Conservation (phyloP, 2,888 invertebrate species). For the Drosophila niveifrons region DNA sequence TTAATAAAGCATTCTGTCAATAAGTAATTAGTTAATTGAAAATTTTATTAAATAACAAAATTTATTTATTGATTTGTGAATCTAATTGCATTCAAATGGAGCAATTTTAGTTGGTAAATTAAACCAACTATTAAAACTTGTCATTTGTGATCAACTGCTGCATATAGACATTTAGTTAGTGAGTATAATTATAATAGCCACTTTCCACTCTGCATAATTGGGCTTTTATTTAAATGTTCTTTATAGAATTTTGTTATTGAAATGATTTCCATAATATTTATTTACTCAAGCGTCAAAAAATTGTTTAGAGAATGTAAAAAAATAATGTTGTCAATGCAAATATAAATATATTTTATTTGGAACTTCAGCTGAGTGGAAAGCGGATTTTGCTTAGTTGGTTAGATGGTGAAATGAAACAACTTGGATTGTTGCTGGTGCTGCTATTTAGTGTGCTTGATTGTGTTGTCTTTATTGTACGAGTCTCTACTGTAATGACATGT, state of each 20-base stretch:
- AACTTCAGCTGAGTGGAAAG: background rate
- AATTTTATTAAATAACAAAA: too few relatives aligned
- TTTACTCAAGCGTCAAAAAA: too few relatives aligned
- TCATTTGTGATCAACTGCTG: background rate
- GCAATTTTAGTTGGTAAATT: background rate
- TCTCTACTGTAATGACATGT: slow-evolving; percentile 65
- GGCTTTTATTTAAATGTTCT: background rate
- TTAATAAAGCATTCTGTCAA: too few relatives aligned
- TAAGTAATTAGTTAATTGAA: too few relatives aligned
- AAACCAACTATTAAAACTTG: background rate
- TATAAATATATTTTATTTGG: too few relatives aligned
- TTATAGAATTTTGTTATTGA: background rate
- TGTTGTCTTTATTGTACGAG: slow-evolving; percentile 64
- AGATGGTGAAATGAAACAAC: slow-evolving; percentile 71
- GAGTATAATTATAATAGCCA: background rate
- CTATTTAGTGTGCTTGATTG: slow-evolving; percentile 59
- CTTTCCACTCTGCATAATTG: background rate
- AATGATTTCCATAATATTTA: too few relatives aligned
- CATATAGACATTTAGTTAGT: background rate
- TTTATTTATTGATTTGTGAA: too few relatives aligned
- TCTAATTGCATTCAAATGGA: background rate
- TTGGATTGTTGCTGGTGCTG: slow-evolving; percentile 62
- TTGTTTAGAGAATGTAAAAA: too few relatives aligned
- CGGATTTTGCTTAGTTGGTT: background rate
- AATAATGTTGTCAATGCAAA: too few relatives aligned